phyloP scores from a whole-genome alignment of 2,888 invertebrate genomes.

The Phyllotreta cruciferae region DNA sequence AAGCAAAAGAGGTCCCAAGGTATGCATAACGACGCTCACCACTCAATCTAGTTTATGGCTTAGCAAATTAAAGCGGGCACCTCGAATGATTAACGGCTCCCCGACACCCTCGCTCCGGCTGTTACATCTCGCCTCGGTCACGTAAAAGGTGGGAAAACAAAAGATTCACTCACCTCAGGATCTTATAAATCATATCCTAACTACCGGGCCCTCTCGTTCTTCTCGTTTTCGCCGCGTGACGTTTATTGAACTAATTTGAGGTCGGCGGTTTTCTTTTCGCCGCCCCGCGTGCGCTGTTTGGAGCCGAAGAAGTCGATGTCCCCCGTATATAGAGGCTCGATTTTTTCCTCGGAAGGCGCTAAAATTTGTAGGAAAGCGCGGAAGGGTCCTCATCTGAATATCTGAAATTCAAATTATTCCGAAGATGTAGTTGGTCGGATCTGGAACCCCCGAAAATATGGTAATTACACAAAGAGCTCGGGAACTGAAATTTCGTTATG shows the following conservation, averaged over 20 bases:
- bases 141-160: constrained; percentile 46
- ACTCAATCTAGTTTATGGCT: constrained; percentile 57
- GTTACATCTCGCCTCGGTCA: constrained; percentile 38
- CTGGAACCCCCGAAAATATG: constrained; percentile 42
- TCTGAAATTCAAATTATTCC: constrained; percentile 42
- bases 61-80: constrained; percentile 56
- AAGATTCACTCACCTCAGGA: constrained; percentile 46
- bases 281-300: no score
- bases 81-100: constrained; percentile 53
- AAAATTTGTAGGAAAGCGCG: no score
- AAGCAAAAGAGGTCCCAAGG: constrained; percentile 51
- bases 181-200: constrained; percentile 44
- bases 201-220: constrained; percentile 27
- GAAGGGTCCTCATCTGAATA: constrained; percentile 32
- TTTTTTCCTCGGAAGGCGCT: no score
- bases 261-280: no score
- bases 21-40: constrained; percentile 55
- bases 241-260: no score
- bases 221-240: no score
- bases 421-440: constrained; percentile 42
- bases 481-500: constrained; percentile 40
- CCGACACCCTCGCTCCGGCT: constrained; percentile 38
- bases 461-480: constrained; percentile 41
- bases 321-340: no score
- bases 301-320: no score